phyloP scores from a whole-genome alignment of 92 coral and sea anemone species.

The Umimayanthus chanpuru region DNA sequence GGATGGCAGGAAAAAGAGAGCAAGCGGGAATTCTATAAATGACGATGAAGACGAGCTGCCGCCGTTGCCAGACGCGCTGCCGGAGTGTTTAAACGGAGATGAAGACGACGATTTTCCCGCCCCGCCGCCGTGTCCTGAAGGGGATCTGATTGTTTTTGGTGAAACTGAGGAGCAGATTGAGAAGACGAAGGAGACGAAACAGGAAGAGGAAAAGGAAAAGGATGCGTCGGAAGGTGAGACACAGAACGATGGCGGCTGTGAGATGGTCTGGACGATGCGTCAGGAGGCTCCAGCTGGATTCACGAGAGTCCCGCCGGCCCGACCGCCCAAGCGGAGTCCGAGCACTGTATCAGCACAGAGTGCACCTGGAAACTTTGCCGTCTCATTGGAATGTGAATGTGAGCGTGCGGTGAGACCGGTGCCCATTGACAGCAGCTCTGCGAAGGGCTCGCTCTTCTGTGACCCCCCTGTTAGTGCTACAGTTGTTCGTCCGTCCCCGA shows the following conservation, averaged over 20 bases:
- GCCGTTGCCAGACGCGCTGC: constrained; percentile 68
- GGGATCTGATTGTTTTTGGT: constrained; percentile 73
- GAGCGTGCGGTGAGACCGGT: constrained; percentile 54
- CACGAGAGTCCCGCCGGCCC: not conserved
- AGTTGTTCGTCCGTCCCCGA: constrained; percentile 79
- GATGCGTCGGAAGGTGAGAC: constrained; percentile 27
- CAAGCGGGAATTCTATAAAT: not conserved
- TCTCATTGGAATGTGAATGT: constrained; percentile 76
- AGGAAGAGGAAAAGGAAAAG: constrained; percentile 31
- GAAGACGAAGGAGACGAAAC: constrained; percentile 31
- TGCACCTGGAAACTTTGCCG: constrained; percentile 34
- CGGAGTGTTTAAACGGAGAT: constrained; percentile 48
- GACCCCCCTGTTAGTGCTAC: constrained; percentile 56
- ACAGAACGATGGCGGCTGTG: constrained; percentile 42
- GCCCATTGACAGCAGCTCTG: constrained; percentile 42
- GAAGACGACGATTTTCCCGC: constrained; percentile 75
- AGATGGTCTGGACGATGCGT: constrained; percentile 34
- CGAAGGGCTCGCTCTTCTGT: constrained; percentile 61
- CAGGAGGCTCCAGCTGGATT: not conserved
- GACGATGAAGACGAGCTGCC: constrained; percentile 48
- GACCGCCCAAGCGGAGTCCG: constrained; percentile 40
- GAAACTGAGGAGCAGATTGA: constrained; percentile 63
- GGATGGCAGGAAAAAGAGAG: constrained; percentile 3
- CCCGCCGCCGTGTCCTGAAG: constrained; percentile 60
- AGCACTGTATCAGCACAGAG: constrained; percentile 36